Base-by-base conservation (phyloP, 2,113 vertebrate species). In the Tretioscincus oriximinensis region DNA sequence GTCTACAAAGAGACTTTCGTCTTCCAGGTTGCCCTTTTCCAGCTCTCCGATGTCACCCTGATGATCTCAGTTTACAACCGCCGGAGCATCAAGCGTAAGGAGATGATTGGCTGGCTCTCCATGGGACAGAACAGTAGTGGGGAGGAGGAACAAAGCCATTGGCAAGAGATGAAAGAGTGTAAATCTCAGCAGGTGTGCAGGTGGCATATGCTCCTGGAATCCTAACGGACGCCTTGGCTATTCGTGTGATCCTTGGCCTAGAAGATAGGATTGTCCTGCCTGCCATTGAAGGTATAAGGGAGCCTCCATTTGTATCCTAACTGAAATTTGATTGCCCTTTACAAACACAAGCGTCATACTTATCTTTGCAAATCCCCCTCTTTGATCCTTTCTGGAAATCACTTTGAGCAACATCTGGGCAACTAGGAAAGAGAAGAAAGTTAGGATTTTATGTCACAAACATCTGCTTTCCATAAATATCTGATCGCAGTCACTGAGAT, bases 1-100 rank as follows among this genome's bases (percentile, higher is more conserved):
- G 94, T 99, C 90, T 99, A 97, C 94, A 98, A 99, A 94, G 98
- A 99, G 92, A 99, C 97, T 0, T 99, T 99, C 88, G 94, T 98
- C 88, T 99, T 99, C 96, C 98, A 99, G 90, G 97, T 99, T 73
- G 97, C 98, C 45, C 96, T 99, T 54, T 99, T 99, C 93, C 98
- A 99, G 96, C 97, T 99, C 75, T 98, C 97, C 0, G 98, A 99
- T 1, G 98, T 99, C 89, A 99, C 97, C 0, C 91, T 99, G 64
- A 96, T 99, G 94, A 94, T 98, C 89, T 98, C 98, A 73, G 84
- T 99, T 86, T 99, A 97, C 91, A 98, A 95, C 91, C 96, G 97
- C 4, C 96, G 97, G 82, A 95, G 96, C 91, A 97, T 99, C 96
- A 99, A 99, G 90, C 96, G 98, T 84, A 99, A 98, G 86, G 97